These are phyloP conservation scores for Eupithecia tripunctaria DNA, from an alignment of 2,888 invertebrate species.

Conservation along the genomic window DNA sequence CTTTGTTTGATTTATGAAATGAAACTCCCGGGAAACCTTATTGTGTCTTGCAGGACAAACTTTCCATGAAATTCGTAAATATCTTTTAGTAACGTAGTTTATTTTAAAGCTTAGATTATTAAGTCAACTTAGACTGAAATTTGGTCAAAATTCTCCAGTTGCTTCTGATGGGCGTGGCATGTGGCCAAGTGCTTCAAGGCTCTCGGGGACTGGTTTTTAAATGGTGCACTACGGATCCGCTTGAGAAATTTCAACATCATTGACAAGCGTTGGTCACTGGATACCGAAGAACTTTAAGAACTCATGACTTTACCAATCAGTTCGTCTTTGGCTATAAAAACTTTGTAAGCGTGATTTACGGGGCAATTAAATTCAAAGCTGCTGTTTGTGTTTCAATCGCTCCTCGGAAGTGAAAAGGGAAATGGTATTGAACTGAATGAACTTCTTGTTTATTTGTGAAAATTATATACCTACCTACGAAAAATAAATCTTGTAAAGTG, in stretches of 20 bases:
- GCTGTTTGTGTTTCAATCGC: conserved; percentile 30
- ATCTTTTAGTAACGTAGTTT: not conserved
- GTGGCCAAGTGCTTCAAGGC: conserved; percentile 75
- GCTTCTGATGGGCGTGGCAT: conserved; percentile 75
- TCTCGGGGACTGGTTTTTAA: conserved; percentile 74
- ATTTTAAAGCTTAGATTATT: conserved; percentile 38
- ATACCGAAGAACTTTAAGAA: conserved; percentile 49
- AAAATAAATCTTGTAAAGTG: not conserved
- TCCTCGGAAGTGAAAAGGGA: not conserved
- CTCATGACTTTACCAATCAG: conserved; percentile 54
- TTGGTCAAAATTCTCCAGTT: conserved; percentile 55
- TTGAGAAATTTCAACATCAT: conserved; percentile 73
- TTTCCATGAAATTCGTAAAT: not conserved
- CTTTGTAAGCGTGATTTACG: conserved; percentile 44
- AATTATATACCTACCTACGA: not conserved
- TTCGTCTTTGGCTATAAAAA: conserved; percentile 44
- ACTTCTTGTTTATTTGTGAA: not conserved
- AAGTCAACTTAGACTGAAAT: conserved; percentile 28
- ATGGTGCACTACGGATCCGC: conserved; percentile 68
- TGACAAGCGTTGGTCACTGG: conserved; percentile 57
- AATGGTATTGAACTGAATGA: not conserved
- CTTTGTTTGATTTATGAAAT: conserved; percentile 55
- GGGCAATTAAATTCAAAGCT: conserved; percentile 36
- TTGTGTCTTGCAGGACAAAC: not conserved
- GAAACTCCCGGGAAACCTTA: conserved; percentile 14